These are phyloP conservation scores for Mastacembelus armatus DNA, from an alignment of 2,797 vertebrate genomes.

Conservation along the genomic window DNA sequence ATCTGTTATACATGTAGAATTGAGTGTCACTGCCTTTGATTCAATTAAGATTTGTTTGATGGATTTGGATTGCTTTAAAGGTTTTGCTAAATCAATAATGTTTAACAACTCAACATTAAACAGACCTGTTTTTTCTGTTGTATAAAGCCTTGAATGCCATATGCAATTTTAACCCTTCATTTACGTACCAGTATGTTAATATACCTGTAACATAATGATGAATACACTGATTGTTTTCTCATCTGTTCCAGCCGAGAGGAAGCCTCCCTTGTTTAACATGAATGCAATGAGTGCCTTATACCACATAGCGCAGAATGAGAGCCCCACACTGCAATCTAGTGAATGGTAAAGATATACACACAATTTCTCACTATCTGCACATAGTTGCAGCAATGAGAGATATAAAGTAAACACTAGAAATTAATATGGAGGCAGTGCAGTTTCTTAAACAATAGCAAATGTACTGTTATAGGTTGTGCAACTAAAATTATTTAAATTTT, in stretches of 20 bases:
- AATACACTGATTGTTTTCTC: not conserved
- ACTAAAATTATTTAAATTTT: too few relatives aligned
- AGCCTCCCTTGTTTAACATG: constrained; percentile 99
- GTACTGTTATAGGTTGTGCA: too few relatives aligned
- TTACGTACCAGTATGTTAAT: not conserved
- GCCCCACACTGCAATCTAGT: constrained; percentile 95
- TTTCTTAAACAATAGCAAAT: too few relatives aligned
- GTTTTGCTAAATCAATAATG: not conserved
- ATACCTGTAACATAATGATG: not conserved
- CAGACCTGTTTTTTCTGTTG: not conserved
- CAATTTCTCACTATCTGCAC: not conserved
- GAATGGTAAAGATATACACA: constrained; percentile 91
- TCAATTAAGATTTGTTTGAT: not conserved
- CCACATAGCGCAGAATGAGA: constrained; percentile 99
- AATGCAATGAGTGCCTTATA: constrained; percentile 99
- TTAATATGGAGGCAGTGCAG: not conserved
- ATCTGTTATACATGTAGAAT: too few relatives aligned
- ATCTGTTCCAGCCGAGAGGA: constrained; percentile 93
- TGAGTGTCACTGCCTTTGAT: too few relatives aligned
- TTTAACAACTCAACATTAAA: not conserved
- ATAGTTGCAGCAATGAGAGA: not conserved
- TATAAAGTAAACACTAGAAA: not conserved
- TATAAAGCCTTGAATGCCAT: too few relatives aligned
- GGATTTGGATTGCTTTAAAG: not conserved
- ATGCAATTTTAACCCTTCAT: too few relatives aligned